These are phyloP conservation scores for Pluvialis apricaria DNA, from an alignment of 2,113 vertebrate genomes.

Conservation along the genomic window DNA sequence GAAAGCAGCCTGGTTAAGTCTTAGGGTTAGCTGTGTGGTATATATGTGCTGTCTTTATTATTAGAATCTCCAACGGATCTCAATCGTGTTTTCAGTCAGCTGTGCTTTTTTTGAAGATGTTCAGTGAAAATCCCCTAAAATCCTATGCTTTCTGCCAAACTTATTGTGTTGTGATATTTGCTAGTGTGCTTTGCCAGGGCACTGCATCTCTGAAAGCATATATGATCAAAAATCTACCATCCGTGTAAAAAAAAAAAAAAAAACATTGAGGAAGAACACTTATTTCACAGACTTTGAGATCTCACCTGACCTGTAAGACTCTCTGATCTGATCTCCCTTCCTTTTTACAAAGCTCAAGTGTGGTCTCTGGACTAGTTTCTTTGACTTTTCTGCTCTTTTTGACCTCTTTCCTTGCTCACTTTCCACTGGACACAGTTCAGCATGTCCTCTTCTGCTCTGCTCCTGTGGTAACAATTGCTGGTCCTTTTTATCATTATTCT, in stretches of 20 bases:
- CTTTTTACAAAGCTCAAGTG: neutral
- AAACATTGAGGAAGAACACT: neutral
- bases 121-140: neutral
- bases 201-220: neutral
- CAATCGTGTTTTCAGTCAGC: neutral
- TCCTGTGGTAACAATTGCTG: neutral
- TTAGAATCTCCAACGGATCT: neutral
- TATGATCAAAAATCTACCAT: neutral
- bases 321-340: neutral
- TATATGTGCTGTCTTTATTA: neutral
- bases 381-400: neutral
- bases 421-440: neutral
- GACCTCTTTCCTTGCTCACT: neutral
- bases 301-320: neutral
- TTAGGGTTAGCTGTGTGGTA: too few relatives aligned
- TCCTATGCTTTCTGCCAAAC: neutral
- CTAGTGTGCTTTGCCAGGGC: neutral
- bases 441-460: neutral
- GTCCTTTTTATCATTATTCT: neutral
- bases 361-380: neutral
- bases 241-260: neutral
- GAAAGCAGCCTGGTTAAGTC: neutral
- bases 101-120: neutral
- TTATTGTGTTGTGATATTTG: neutral
- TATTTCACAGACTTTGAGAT: neutral